A percentile compares a stretch with the other conserved stretches of the same genome.
Evolutionary conservation across 2,888 invertebrate genomes (phyloP).

Genomic region (Chorisops tibialis): DNA sequence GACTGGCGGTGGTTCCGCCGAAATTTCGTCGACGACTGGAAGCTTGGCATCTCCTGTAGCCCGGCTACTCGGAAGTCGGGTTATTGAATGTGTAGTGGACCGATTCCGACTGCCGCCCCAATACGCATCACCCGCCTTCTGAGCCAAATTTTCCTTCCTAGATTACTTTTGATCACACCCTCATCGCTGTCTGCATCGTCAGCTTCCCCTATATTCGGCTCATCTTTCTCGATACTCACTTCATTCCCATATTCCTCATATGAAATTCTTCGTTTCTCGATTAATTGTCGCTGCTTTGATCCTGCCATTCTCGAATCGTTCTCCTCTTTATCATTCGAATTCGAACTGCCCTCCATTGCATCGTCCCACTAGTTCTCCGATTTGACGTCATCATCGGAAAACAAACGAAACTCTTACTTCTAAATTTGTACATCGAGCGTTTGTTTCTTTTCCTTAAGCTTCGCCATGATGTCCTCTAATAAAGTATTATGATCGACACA

Average conservation of each 20-base stretch:
- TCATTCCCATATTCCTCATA: conserved; percentile 47
- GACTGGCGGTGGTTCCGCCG: conserved; percentile 93
- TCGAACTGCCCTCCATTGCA: conserved; percentile 39
- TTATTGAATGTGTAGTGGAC: too few species aligned
- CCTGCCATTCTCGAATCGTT: conserved; percentile 38
- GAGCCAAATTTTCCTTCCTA: conserved; percentile 79
- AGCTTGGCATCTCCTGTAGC: too few species aligned
- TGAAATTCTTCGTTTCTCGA: conserved; percentile 38
- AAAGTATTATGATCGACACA: too few species aligned
- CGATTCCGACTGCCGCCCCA: conserved; percentile 69
- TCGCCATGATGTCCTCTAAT: conserved; percentile 70
- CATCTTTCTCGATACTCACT: conserved; percentile 39
- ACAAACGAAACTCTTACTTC: conserved; percentile 79
- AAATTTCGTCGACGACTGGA: conserved; percentile 91
- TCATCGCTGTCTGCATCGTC: conserved; percentile 51
- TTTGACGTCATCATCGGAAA: conserved; percentile 71
- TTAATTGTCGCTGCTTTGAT: conserved; percentile 37
- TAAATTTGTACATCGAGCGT: conserved; percentile 89
- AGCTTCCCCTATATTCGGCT: conserved; percentile 46
- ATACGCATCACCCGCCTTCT: conserved; percentile 81
- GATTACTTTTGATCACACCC: conserved; percentile 49
- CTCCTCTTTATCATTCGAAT: conserved; percentile 45
- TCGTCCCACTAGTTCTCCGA: conserved; percentile 62
- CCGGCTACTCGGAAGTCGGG: too few species aligned
- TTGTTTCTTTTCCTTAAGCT: conserved; percentile 75